phyloP scores from a whole-genome alignment of 2,888 invertebrate genomes.

The Catocala fraxini region DNA sequence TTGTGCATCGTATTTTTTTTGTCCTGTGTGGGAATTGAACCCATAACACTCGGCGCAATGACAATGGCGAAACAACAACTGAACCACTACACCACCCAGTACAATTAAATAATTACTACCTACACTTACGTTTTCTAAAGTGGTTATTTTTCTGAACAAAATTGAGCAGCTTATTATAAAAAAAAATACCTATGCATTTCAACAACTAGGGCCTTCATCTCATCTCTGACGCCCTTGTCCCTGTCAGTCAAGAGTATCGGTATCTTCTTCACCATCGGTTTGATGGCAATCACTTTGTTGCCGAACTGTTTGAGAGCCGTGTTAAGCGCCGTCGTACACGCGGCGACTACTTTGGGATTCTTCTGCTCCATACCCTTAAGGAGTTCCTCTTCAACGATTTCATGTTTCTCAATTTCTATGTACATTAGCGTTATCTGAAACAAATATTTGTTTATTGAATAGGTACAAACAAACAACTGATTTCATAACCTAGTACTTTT shows the following conservation, averaged over 20 bases:
- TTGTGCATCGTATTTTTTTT: too few relatives aligned
- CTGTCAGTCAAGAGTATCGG: constrained; percentile 95
- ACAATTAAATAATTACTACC: too few relatives aligned
- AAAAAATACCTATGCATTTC: constrained; percentile 93
- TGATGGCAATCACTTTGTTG: constrained; percentile 95
- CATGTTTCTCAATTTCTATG: constrained; percentile 98
- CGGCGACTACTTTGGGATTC: constrained; percentile 97
- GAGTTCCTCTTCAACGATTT: constrained; percentile 95
- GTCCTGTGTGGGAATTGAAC: too few relatives aligned
- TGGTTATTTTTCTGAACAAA: too few relatives aligned
- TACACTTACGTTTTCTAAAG: too few relatives aligned
- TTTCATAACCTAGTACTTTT: too few relatives aligned
- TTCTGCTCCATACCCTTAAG: constrained; percentile 98
- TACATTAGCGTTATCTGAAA: constrained; percentile 95
- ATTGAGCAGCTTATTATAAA: too few relatives aligned
- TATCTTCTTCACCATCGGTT: constrained; percentile 96
- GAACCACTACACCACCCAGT: too few relatives aligned
- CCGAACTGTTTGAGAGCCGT: constrained; percentile 96
- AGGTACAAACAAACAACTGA: too few relatives aligned
- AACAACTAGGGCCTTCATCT: constrained; percentile 95
- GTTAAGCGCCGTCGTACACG: constrained; percentile 92
- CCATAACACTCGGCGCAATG: too few relatives aligned
- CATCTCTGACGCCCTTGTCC: constrained; percentile 97
- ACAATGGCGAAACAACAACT: too few relatives aligned
- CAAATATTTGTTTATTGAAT: neutral